phyloP scores from a whole-genome alignment of 2,888 invertebrate genomes.

The Apamea epomidion region DNA sequence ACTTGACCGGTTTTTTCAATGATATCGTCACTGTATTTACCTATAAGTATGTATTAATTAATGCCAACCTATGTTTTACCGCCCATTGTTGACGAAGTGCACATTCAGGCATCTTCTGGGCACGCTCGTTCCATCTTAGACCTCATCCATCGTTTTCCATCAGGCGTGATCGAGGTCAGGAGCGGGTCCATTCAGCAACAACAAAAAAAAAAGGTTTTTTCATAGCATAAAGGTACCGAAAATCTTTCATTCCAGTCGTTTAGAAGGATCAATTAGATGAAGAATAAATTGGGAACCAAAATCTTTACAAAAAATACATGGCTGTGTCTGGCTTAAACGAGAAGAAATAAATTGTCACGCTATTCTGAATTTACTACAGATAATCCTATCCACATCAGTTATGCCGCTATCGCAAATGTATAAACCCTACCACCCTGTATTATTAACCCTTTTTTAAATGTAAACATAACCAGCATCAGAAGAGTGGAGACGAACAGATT shows the following conservation, averaged over 20 bases:
- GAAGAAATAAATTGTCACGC: not conserved
- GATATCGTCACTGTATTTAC: too few relatives aligned
- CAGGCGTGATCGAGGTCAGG: not conserved
- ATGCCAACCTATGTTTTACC: not conserved
- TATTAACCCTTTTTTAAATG: not conserved
- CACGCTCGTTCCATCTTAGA: not conserved
- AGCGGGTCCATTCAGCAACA: not conserved
- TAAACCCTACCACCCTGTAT: not conserved
- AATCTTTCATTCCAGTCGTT: too few relatives aligned
- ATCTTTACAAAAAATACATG: not conserved
- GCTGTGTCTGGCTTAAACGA: not conserved
- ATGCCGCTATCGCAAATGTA: not conserved
- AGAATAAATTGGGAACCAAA: not conserved
- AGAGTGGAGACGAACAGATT: not conserved
- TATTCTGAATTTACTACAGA: conserved; percentile 14
- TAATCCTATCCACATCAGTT: not conserved
- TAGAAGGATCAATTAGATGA: not conserved
- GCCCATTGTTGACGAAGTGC: not conserved
- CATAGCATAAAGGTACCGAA: not conserved
- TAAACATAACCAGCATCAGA: not conserved
- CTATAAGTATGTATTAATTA: not conserved
- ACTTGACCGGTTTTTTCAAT: too few relatives aligned
- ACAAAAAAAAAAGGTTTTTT: not conserved
- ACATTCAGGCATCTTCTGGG: not conserved
- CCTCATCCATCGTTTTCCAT: not conserved